Base-by-base conservation (phyloP, 2,888 invertebrate genomes). In the Horisme vitalbata region DNA sequence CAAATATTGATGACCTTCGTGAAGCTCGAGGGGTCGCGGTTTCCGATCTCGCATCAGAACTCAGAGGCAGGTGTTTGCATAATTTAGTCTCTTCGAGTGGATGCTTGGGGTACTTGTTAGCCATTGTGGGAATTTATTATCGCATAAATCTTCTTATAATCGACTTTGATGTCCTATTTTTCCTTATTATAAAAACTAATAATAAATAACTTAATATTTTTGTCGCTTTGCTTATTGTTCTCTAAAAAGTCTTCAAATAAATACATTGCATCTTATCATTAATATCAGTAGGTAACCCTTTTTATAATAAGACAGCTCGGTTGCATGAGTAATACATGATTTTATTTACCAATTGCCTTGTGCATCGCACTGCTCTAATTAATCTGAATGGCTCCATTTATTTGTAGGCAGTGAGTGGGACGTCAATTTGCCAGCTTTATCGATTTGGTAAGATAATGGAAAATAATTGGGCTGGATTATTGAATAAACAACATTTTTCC, bases 401-500 rank as follows among this genome's bases (percentile, higher is more conserved):
- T 41, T 41, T 11, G 9, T 26, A 32, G 38, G 4, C 21, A 6
- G 26, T 32, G 48, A 24, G 44, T 51, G 37, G 44, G 47, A 43
- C 28, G 33, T 27, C 36, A 44, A 51, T 51, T 46, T 48, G 44
- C 44, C 39, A 49, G 31, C 10, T 31, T 43, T 27, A 46, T 48
- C 60, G 33, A 39, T 39, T 35, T 35, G 24, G 38, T 15, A 35
- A 30, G 35, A 26, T 38, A 69, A 61, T 68, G 65, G 57, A 62
- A 52, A 65, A 55, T 49, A 52, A 52, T 53, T 45, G 52, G 49
- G 60, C 52, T 52, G 46, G 58, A 57, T 41, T 52, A 55, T 55
- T 61, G 65, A 65, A 64, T 65, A 70, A 74, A 71, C 65, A 75
- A 67, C 63, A 64, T 65, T 71, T 18, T 5, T 18, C 18, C 4